Evolutionary conservation across 2,113 vertebrate species (phyloP).

Genomic region (Psammodynastes pulverulentus): DNA sequence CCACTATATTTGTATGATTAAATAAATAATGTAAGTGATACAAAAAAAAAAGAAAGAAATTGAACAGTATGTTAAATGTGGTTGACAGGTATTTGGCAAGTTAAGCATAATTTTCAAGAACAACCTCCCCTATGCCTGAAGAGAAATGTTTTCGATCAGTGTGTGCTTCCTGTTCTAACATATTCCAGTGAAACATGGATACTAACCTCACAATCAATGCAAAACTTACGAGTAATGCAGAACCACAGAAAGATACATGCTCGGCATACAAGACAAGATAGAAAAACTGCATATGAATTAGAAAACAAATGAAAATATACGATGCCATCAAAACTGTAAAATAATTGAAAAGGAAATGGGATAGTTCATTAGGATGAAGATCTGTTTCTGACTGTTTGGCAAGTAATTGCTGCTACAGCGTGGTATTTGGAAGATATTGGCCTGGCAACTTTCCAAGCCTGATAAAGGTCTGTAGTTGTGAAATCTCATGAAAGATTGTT

Average conservation of each 20-base stretch:
- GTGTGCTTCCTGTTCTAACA: not conserved
- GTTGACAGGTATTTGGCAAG: not conserved
- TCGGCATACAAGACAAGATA: not conserved
- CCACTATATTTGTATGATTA: not conserved
- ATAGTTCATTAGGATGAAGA: too few relatives aligned
- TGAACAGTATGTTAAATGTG: not conserved
- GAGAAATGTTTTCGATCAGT: not conserved
- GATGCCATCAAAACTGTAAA: not conserved
- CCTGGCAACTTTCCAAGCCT: too few relatives aligned
- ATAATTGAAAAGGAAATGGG: not conserved
- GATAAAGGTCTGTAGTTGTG: too few relatives aligned
- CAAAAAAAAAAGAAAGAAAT: not conserved
- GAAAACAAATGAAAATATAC: not conserved
- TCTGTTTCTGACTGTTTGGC: too few relatives aligned
- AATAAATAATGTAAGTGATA: not conserved
- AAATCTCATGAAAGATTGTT: too few relatives aligned
- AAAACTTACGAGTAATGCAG: not conserved
- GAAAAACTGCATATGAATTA: not conserved
- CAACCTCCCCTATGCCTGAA: not conserved
- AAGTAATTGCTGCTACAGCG: too few relatives aligned
- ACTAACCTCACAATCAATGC: not conserved
- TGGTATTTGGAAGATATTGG: too few relatives aligned
- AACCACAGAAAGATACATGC: not conserved
- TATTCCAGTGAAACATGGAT: not conserved
- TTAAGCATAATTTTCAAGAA: not conserved